These are phyloP conservation scores for Drosophila nr. perissopoda DNA, from an alignment of 2,888 invertebrate species.

Conservation along the genomic window DNA sequence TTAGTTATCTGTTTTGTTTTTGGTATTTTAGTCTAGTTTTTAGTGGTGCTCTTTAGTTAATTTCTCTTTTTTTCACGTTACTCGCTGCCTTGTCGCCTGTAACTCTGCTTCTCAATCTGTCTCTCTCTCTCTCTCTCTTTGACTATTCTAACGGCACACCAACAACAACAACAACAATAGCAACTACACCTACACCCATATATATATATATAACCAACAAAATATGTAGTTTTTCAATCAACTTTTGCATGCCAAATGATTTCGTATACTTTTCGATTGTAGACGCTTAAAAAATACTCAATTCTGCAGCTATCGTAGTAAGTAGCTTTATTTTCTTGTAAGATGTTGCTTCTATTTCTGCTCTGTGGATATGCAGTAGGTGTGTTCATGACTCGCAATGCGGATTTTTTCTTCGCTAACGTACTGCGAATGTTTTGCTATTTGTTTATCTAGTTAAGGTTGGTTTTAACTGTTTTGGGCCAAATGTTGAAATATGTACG, in stretches of 20 bases:
- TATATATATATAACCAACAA: slow-evolving; percentile 16
- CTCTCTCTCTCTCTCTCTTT: slow-evolving; percentile 22
- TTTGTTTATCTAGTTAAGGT: not conserved
- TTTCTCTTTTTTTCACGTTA: slow-evolving; percentile 28
- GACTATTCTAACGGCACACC: slow-evolving; percentile 36
- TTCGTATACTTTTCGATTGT: slow-evolving; percentile 28
- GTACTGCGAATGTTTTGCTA: not conserved
- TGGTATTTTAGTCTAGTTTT: slow-evolving; percentile 46
- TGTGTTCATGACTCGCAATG: slow-evolving; percentile 11
- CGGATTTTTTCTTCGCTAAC: not conserved
- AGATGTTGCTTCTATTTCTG: slow-evolving; percentile 13
- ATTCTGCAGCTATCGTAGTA: slow-evolving; percentile 25
- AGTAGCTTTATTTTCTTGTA: slow-evolving; percentile 25
- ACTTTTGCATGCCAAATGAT: slow-evolving; percentile 39
- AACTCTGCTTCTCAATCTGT: slow-evolving; percentile 25
- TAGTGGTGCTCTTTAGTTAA: slow-evolving; percentile 35
- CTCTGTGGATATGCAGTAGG: slow-evolving; percentile 10
- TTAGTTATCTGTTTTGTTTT: slow-evolving; percentile 17
- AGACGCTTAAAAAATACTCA: slow-evolving; percentile 18
- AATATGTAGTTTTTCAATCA: slow-evolving; percentile 29
- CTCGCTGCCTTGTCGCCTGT: slow-evolving; percentile 16
- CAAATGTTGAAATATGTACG: not conserved
- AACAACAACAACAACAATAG: slow-evolving; percentile 35
- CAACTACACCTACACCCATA: slow-evolving; percentile 29
- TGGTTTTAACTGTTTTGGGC: not conserved